Base-by-base conservation (phyloP, 2,888 invertebrate species). In the Tenthredo notha region DNA sequence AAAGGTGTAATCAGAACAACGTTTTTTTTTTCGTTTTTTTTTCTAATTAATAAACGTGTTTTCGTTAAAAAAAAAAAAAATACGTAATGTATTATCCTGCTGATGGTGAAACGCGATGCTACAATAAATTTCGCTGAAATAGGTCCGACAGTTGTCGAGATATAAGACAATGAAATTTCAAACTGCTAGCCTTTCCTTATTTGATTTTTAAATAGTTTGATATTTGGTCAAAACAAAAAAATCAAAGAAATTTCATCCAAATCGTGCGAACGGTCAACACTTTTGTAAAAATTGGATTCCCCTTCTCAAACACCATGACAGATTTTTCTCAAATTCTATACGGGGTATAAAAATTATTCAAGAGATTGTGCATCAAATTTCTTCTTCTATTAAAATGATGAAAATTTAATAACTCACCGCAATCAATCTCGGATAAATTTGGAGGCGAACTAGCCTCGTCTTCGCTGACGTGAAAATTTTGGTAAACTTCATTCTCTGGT, bases 341-440 rank as follows among this genome's bases (percentile, higher is more conserved):
- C 25, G 10, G 0, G 21, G 2, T 61, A 3, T 4, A 2, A 21
- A 61, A 61, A 25, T 61, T 61, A 25, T 61, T 61, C 25, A 0
- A 61, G 12, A 12, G 12, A 25, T 61, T 61, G 10, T 1, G 25
- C 1, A 25, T 9, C 10, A 12, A 61, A 61, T 61, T 3, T 61
- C 0, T n/a, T 54, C 7, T n/a, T n/a, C n/a, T 54, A 50, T 5
- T 7, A n/a, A n/a, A 54, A n/a, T 54, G 7, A 50, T 18, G 12
- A 21, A 25, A 58, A 25, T 77, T 83, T 18, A 50, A 50, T 25
- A 43, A 40, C 83, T 67, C 47, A 83, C 83, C 83, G 50, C 29
- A 83, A 67, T 83, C 83, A 33, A 85, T 25, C 33, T 67, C 86
- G 86, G 87, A 89, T 87, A 87, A 75, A 67, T 67, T 72, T 86